Percentiles rank a stretch among this genome's conserved stretches.
Evolutionary conservation across 2,888 invertebrate genomes (phyloP).

Genomic region (Geotrupes spiniger): DNA sequence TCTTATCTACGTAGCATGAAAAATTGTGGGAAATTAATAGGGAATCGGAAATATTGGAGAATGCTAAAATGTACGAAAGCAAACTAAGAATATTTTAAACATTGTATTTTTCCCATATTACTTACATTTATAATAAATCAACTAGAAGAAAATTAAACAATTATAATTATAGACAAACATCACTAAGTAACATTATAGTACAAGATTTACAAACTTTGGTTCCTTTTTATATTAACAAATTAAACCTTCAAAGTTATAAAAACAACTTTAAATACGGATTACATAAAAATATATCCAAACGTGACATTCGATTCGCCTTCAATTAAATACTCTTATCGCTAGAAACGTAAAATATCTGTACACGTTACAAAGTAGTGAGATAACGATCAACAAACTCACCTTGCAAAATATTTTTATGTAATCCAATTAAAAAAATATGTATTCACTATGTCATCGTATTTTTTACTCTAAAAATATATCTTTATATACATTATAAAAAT

Average conservation of each 20-base stretch:
- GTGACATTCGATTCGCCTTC: not conserved
- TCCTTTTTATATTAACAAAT: slow-evolving; percentile 31
- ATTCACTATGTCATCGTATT: slow-evolving; percentile 13
- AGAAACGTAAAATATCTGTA: slow-evolving; percentile 2
- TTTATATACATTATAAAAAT: slow-evolving; percentile 19
- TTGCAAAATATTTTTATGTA: not conserved
- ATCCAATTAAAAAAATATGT: slow-evolving; percentile 2
- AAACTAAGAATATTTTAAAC: slow-evolving; percentile 17
- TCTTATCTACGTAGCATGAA: too few species aligned
- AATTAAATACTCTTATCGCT: not conserved
- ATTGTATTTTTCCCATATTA: slow-evolving; percentile 27
- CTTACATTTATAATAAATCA: slow-evolving; percentile 20
- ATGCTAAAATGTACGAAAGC: too few species aligned
- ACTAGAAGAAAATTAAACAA: slow-evolving; percentile 23
- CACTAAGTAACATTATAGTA: slow-evolving; percentile 35
- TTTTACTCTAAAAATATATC: slow-evolving; percentile 16
- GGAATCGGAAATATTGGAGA: too few species aligned
- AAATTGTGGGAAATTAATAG: too few species aligned
- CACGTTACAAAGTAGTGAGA: slow-evolving; percentile 7
- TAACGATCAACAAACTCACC: slow-evolving; percentile 1
- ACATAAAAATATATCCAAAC: not conserved
- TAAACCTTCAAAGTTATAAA: slow-evolving; percentile 19
- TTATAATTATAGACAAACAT: slow-evolving; percentile 13
- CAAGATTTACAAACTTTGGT: slow-evolving; percentile 49
- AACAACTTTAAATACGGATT: slow-evolving; percentile 14